Evolutionary conservation across 2,797 vertebrate species (phyloP), one percentile per base, ranked within the genome.

Genomic region (Helostoma temminkii): DNA sequence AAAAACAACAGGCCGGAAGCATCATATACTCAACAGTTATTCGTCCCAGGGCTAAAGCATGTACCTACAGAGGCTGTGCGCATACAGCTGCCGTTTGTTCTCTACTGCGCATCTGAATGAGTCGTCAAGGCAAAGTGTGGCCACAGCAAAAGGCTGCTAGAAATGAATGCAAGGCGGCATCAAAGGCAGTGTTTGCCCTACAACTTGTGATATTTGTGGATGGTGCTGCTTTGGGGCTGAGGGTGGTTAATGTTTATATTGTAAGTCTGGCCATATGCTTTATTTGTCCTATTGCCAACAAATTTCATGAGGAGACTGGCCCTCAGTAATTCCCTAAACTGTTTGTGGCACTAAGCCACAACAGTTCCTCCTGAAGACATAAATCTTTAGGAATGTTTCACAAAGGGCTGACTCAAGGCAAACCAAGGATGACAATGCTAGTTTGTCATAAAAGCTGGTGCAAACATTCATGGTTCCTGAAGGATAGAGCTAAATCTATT

Each of bases 131-230:
- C 25, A 41, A 70, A 42, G 57, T 36, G 66, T 37, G 66, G 30
- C 64, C 22, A 15, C n/a, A n/a, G n/a, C n/a, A n/a, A n/a, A n/a
- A n/a, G n/a, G n/a, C 42, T 53, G 53, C 53, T 66, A 68, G 50
- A 21, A 78, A 69, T 54, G 39, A 50, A 74, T 54, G 66, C 19
- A 18, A 34, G 24, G 34, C 28, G 9, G 49, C 68, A 22, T 78
- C 64, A 80, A 70, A 77, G 67, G 8, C 42, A 43, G 42, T 21
- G 42, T 43, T 19, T 43, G 11, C 42, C n/a, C 42, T 21, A 21
- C 42, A 43, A 43, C 42, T 5, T 21, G 42, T 43, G n/a, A 4
- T 43, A 42, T 43, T 43, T 21, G 42, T 43, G 42, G 42, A 43
- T 43, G 42, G 19, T 43, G 1, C 9, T 43, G 42, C 42, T 43